These are phyloP conservation scores for Archivesica marissinica DNA, from an alignment of 1,140 invertebrate species.

Conservation along the genomic window DNA sequence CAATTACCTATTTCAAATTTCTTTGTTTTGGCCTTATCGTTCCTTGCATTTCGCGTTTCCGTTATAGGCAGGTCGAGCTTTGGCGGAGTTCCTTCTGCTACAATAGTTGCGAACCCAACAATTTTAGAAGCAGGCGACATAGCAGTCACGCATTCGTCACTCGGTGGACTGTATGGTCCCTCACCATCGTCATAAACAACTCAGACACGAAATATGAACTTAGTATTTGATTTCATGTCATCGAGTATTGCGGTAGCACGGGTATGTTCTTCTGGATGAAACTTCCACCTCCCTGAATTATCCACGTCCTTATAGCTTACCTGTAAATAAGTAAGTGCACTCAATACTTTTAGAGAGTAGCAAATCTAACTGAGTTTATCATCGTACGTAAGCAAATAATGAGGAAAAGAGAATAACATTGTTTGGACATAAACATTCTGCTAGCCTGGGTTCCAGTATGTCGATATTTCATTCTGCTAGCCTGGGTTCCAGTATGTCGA, in stretches of 20 bases:
- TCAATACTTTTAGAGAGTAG: too few species aligned
- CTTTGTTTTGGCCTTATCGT: constrained; percentile 32
- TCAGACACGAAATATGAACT: constrained; percentile 33
- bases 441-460: too few species aligned
- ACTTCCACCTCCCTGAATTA: constrained; percentile 7
- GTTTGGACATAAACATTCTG: too few species aligned
- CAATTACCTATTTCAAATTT: constrained; percentile 45
- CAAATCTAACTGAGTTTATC: too few species aligned
- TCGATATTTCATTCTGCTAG: too few species aligned
- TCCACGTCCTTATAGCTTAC: background rate
- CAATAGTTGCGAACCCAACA: background rate
- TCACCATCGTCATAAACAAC: constrained; percentile 30
- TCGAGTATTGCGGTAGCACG: background rate
- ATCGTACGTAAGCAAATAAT: too few species aligned
- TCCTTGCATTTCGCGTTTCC: constrained; percentile 8
- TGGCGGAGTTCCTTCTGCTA: background rate
- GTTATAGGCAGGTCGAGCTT: constrained; percentile 6
- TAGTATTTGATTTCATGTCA: constrained; percentile 18
- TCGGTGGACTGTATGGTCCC: constrained; percentile 28
- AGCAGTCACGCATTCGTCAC: constrained; percentile 23
- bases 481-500: too few species aligned
- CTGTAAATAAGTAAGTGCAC: too few species aligned
- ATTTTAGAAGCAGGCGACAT: constrained; percentile 19
- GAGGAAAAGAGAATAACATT: too few species aligned
- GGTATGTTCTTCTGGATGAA: background rate